phyloP scores from a whole-genome alignment of 2,797 vertebrate species.

The Platyrinchus mystaceus region DNA sequence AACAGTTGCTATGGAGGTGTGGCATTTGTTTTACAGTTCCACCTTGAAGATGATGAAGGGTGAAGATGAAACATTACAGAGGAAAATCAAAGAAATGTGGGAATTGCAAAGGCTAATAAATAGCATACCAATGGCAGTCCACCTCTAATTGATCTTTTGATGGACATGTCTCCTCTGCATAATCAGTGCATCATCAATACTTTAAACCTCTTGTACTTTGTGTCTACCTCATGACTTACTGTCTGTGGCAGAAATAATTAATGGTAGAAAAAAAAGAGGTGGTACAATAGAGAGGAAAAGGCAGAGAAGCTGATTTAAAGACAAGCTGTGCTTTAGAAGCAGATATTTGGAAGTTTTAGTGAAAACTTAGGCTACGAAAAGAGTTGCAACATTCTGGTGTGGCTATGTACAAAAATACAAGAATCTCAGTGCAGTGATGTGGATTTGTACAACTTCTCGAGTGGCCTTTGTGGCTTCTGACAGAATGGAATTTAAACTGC shows the following conservation, averaged over 20 bases:
- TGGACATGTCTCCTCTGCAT: neutral
- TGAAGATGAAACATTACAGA: neutral
- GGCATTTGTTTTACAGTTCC: neutral
- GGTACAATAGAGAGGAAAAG: neutral
- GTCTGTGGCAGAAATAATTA: neutral
- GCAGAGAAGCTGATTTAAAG: neutral
- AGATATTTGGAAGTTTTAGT: neutral
- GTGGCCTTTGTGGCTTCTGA: neutral
- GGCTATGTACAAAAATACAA: neutral
- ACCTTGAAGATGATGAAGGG: neutral
- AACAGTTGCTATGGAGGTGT: neutral
- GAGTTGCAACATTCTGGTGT: neutral
- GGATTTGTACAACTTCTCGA: neutral
- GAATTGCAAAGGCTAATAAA: neutral
- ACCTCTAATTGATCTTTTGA: neutral
- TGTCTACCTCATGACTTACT: neutral
- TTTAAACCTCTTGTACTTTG: neutral
- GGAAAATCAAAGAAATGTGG: neutral
- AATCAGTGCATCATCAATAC: fast-evolving
- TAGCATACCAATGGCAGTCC: neutral
- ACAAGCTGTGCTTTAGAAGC: neutral
- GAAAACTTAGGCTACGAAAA: neutral
- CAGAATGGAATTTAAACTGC: neutral
- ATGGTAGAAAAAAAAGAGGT: neutral
- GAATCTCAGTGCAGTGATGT: neutral